These are phyloP conservation scores for Seira sanloemensis DNA, from an alignment of 2,888 invertebrate genomes.

Conservation along the genomic window DNA sequence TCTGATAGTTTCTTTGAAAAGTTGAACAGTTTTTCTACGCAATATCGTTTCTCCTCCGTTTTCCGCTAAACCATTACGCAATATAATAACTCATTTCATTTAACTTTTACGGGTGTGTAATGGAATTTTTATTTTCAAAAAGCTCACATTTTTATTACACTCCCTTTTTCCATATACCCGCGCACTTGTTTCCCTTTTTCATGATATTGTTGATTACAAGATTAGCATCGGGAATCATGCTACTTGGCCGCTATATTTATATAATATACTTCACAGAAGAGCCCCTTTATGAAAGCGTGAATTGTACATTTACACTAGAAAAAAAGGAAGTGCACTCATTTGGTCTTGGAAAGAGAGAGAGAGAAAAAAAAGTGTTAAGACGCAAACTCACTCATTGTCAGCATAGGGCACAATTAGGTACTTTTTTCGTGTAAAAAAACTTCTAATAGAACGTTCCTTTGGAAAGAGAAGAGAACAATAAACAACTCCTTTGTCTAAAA, in stretches of 20 bases:
- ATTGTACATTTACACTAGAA: conserved; percentile 13
- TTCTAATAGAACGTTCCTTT: not conserved
- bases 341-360: no score
- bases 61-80: not conserved
- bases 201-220: conserved; percentile 18
- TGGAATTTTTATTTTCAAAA: not conserved
- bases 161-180: not conserved
- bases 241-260: not conserved
- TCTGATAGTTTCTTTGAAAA: not conserved
- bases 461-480: not conserved
- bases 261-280: no score
- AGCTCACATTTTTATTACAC: not conserved
- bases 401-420: conserved; percentile 15
- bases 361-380: no score
- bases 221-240: conserved; percentile 12
- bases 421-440: not conserved
- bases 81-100: conserved; percentile 13
- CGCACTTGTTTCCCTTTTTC: conserved; percentile 6
- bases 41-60: conserved; percentile 3
- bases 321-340: conserved; percentile 6
- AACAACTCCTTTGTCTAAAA: not conserved
- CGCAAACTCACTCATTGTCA: not conserved
- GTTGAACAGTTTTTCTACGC: not conserved
- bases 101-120: conserved; percentile 2
- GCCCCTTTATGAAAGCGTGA: conserved; percentile 1